Evolutionary conservation across 2,797 vertebrate genomes (phyloP).

Genomic region (Hafferia zeledoni): DNA sequence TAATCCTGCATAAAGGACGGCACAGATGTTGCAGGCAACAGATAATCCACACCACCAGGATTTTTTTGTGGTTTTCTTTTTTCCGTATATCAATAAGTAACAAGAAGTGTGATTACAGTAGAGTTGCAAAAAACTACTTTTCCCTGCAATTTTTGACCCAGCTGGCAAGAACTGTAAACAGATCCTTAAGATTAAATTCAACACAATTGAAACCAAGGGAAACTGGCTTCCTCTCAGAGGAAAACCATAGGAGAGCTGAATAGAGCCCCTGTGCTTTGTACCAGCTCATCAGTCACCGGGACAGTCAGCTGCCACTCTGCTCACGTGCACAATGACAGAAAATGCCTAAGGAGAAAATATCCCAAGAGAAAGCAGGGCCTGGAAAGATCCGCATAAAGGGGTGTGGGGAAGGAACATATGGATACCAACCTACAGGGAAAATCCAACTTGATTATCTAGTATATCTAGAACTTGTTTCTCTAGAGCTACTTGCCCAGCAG

Average conservation of each 20-base stretch:
- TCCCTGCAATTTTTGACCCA: background rate
- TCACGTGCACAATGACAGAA: background rate
- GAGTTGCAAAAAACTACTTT: background rate
- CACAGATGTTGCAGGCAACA: background rate
- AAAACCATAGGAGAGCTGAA: background rate
- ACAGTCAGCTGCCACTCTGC: background rate
- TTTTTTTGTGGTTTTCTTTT: background rate
- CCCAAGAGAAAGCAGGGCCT: background rate
- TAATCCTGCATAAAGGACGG: background rate
- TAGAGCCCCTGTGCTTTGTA: background rate
- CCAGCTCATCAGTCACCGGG: background rate
- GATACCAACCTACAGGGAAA: background rate
- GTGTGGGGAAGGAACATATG: background rate
- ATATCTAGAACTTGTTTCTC: background rate
- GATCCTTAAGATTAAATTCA: slow-evolving; percentile 14
- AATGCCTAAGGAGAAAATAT: background rate
- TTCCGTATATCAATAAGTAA: background rate
- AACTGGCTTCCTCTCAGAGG: background rate
- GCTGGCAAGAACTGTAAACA: background rate
- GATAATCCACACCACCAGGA: background rate
- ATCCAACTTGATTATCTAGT: background rate
- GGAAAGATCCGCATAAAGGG: background rate
- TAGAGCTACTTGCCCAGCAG: background rate
- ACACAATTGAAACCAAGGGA: background rate
- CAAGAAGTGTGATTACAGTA: background rate